Percentiles rank a stretch among this genome's conserved stretches.
Evolutionary conservation across 2,113 vertebrate genomes (phyloP).

Genomic region (Tenrec ecaudatus): DNA sequence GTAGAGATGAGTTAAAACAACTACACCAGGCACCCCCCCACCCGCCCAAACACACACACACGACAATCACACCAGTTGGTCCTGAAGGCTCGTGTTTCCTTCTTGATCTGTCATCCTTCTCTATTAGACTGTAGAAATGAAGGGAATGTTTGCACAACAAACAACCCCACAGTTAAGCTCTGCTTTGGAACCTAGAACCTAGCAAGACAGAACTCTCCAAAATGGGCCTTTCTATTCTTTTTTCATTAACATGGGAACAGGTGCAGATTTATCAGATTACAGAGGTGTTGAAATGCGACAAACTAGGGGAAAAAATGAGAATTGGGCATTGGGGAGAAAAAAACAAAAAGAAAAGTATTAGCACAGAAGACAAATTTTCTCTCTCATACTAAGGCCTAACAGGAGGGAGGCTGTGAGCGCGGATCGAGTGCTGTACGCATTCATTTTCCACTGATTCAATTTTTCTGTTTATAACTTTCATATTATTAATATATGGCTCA

Average conservation of each 20-base stretch:
- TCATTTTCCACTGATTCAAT: constrained; percentile 42
- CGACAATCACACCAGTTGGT: background rate
- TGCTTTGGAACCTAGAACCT: background rate
- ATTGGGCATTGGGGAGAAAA: background rate
- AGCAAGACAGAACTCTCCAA: background rate
- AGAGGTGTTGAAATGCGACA: constrained; percentile 53
- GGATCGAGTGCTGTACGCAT: background rate
- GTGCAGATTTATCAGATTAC: constrained; percentile 40
- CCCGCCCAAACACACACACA: background rate
- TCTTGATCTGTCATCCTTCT: background rate
- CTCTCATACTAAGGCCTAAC: background rate
- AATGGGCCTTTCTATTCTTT: constrained; percentile 41
- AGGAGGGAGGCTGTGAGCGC: background rate
- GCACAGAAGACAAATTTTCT: background rate
- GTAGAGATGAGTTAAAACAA: background rate
- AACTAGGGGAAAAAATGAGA: background rate
- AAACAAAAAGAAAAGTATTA: background rate
- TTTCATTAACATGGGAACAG: constrained; percentile 51
- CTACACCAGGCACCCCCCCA: too few species aligned
- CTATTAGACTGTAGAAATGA: background rate
- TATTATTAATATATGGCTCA: constrained; percentile 54
- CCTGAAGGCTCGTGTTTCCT: background rate
- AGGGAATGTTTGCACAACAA: background rate
- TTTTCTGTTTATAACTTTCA: constrained; percentile 44
- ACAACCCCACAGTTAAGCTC: background rate